Conservation (phyloP, 2,888 invertebrate species). For the Flexamia atlantica region DNA sequence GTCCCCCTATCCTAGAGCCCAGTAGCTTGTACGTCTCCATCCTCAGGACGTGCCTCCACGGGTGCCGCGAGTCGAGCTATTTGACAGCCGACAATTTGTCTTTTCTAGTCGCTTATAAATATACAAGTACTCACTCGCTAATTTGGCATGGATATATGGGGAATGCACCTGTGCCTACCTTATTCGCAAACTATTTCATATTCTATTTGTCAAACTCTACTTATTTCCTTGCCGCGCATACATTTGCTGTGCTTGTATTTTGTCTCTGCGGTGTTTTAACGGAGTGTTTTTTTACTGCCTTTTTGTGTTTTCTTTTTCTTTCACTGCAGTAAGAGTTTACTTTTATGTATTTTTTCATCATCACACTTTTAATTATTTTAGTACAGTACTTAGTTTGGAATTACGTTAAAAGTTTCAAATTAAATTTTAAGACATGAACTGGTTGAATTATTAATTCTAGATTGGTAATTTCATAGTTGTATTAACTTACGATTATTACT, state of each 20-base stretch:
- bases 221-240: conserved; percentile 31
- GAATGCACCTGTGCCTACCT: conserved; percentile 17
- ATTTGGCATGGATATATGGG: conserved; percentile 46
- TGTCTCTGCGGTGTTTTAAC: no score
- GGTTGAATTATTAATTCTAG: no score
- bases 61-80: conserved; percentile 33
- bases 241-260: background rate
- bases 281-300: no score
- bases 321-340: no score
- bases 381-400: no score
- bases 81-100: conserved; percentile 46
- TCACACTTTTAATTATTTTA: no score
- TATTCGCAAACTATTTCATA: conserved; percentile 44
- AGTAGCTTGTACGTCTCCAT: conserved; percentile 10
- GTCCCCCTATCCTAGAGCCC: background rate
- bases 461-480: no score
- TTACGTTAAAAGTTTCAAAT: no score
- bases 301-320: no score
- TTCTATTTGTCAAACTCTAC: conserved; percentile 9
- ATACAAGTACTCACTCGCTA: conserved; percentile 23
- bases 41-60: background rate
- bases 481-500: no score
- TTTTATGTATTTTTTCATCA: no score
- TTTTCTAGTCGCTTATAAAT: conserved; percentile 34
- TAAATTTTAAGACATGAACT: no score